phyloP scores from a whole-genome alignment of 2,113 vertebrate species.

The Monarcha castaneiventris region DNA sequence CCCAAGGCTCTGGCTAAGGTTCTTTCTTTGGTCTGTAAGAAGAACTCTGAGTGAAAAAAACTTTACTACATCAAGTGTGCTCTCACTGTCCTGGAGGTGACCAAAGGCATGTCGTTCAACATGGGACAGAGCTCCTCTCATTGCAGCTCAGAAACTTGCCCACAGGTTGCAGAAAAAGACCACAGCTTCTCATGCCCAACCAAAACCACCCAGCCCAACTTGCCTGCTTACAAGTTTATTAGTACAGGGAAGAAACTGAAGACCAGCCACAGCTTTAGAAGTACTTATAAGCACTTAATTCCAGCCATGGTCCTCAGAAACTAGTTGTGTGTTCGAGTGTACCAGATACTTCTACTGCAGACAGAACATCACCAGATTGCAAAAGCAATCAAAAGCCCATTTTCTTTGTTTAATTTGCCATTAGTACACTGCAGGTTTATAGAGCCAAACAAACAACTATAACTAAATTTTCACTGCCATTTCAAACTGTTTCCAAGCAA shows the following conservation, averaged over 20 bases:
- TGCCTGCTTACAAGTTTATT: not conserved
- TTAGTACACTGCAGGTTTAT: conserved; percentile 6
- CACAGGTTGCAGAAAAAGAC: not conserved
- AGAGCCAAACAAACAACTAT: not conserved
- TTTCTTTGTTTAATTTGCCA: conserved; percentile 39
- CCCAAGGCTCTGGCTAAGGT: not conserved
- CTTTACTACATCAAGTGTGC: fast-evolving
- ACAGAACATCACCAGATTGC: conserved; percentile 23
- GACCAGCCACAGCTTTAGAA: not conserved
- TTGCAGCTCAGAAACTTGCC: not conserved
- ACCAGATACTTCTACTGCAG: not conserved
- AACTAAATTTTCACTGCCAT: not conserved
- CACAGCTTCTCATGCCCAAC: not conserved
- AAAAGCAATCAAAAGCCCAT: conserved; percentile 44
- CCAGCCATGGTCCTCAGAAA: not conserved
- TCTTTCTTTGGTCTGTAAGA: not conserved
- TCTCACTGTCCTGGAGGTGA: not conserved
- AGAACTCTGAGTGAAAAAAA: not conserved
- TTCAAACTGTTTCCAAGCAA: conserved; percentile 27
- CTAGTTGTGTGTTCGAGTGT: not conserved
- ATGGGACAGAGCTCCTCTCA: not conserved
- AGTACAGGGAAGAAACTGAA: not conserved
- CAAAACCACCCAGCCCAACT: not conserved
- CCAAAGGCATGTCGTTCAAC: not conserved
- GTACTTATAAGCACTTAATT: not conserved